phyloP scores from a whole-genome alignment of 2,888 invertebrate genomes.

The Oconnorella tubifera region DNA sequence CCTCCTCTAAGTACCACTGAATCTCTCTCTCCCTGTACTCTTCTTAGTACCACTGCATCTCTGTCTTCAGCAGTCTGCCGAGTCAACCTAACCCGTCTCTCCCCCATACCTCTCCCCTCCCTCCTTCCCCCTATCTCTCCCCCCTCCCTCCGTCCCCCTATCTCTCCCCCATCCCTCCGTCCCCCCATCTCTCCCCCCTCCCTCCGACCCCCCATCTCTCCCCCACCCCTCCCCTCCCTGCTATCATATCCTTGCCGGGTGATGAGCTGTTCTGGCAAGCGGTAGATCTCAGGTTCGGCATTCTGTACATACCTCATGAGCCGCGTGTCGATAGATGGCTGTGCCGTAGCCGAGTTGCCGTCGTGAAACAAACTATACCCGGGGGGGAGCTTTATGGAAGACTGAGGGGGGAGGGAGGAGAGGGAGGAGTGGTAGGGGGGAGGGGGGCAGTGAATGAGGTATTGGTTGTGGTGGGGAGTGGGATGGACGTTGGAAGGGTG shows the following conservation, averaged over 20 bases:
- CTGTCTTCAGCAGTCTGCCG: neutral
- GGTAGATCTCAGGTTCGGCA: too few species aligned
- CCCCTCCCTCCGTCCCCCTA: neutral
- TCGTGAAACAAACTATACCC: too few species aligned
- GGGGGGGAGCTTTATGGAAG: neutral
- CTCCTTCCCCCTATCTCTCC: neutral
- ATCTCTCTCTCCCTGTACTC: too few species aligned
- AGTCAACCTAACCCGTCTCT: neutral
- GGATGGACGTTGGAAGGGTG: neutral
- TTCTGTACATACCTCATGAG: too few species aligned
- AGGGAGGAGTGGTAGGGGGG: neutral
- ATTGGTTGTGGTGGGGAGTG: neutral
- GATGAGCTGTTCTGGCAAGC: too few species aligned
- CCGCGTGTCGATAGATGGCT: too few species aligned
- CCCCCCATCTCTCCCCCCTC: neutral
- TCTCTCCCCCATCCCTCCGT: neutral
- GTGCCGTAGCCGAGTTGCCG: too few species aligned
- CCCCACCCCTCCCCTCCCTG: too few species aligned
- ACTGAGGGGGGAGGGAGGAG: neutral
- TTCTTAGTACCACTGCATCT: too few species aligned
- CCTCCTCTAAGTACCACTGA: too few species aligned
- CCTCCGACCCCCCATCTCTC: too few species aligned
- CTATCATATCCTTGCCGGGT: too few species aligned
- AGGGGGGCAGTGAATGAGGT: neutral
- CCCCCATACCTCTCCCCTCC: neutral